Conservation (phyloP, 2,797 vertebrate species). For the Pempheris klunzingeri region DNA sequence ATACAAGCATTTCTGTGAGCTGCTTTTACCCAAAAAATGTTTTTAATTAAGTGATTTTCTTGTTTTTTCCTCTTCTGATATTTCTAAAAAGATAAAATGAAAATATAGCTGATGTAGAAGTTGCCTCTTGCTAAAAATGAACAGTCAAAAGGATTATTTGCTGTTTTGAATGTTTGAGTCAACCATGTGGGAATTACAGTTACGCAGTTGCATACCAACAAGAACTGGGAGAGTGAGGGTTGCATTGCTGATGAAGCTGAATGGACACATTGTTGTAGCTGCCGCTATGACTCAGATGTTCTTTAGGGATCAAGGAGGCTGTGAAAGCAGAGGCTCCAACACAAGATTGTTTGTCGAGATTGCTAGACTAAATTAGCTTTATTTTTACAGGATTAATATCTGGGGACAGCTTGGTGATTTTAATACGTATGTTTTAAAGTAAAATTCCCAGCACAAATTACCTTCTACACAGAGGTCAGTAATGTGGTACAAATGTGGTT, state of each 20-base stretch:
- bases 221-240: neutral
- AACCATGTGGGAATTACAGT: constrained; percentile 27
- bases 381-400: neutral
- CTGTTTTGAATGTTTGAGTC: constrained; percentile 9
- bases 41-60: neutral
- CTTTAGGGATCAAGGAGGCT: constrained; percentile 21
- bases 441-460: neutral
- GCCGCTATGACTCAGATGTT: constrained; percentile 36
- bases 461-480: neutral
- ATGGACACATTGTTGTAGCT: constrained; percentile 29
- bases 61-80: neutral
- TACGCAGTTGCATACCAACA: constrained; percentile 16
- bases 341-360: constrained; percentile 6
- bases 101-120: neutral
- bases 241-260: constrained; percentile 35
- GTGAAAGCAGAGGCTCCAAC: constrained; percentile 19
- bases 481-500: neutral
- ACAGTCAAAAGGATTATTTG: too few species aligned
- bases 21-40: neutral
- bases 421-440: neutral
- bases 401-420: neutral
- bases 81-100: neutral
- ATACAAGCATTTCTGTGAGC: neutral
- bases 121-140: neutral
- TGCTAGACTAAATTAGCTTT: neutral